These are phyloP conservation scores for Coelinius sp. DNA, from an alignment of 2,888 invertebrate species.

Conservation along the genomic window DNA sequence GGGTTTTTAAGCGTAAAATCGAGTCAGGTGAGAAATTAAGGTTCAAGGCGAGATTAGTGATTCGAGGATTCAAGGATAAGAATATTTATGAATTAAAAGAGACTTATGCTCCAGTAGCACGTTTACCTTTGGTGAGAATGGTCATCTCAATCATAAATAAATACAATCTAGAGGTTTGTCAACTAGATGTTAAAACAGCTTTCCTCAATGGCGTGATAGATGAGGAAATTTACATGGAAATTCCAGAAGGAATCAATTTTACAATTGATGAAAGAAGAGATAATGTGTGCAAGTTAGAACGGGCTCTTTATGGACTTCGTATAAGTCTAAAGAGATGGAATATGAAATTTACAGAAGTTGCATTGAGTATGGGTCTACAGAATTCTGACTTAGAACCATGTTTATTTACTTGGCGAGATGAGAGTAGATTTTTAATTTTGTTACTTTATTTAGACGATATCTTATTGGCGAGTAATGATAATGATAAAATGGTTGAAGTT, in stretches of 20 bases:
- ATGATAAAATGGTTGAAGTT: not conserved
- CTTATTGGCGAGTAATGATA: slow-evolving; percentile 27
- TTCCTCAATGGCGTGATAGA: no score
- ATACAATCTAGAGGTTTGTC: no score
- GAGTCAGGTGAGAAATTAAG: no score
- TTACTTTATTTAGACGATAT: slow-evolving; percentile 44
- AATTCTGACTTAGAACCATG: not conserved
- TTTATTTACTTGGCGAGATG: not conserved
- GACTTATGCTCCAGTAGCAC: no score
- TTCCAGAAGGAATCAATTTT: slow-evolving; percentile 20
- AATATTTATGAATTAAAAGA: no score
- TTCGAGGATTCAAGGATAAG: no score
- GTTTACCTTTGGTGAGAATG: no score
- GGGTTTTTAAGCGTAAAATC: no score
- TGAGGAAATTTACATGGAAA: no score
- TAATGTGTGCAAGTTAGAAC: not conserved
- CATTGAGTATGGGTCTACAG: not conserved
- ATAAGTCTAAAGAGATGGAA: not conserved
- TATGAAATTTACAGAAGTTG: not conserved
- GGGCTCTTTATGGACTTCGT: not conserved
- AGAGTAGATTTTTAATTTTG: not conserved
- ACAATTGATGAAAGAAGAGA: not conserved
- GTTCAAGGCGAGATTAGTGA: no score
- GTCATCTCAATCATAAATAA: no score
- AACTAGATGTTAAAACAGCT: no score